Evolutionary conservation across 2,113 vertebrate genomes (phyloP), one percentile per base, ranked within the genome.

Genomic region (Drymodes brunneopygia): DNA sequence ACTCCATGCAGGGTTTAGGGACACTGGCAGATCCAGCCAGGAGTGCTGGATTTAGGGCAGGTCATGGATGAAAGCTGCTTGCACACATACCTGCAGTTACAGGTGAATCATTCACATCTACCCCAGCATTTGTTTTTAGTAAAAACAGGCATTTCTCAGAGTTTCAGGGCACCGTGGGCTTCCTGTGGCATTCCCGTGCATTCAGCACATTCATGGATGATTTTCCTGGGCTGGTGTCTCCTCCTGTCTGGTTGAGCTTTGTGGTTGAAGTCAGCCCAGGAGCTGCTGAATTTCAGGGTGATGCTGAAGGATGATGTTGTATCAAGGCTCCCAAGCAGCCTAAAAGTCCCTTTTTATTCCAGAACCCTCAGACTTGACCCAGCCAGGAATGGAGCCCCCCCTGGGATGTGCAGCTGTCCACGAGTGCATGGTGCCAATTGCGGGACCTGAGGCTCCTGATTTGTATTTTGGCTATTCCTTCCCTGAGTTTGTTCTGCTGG

Each of bases 351-450:
- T 58, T 87, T 80, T 53, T 7, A 20, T n/a, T 58, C 40, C 54
- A 74, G 23, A 75, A 5, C 27, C 23, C 20, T 61, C 40, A 58
- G 0, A 19, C 33, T 38, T 1, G 6, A 20, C 35, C 23, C 33
- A 27, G 25, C 3, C 24, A 44, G 72, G 69, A 53, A 7, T 2
- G 2, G 54, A 35, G 36, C 5, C 19, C 24, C 19, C 69, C 33
- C 1, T 54, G 61, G 48, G 31, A 45, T 0, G 8, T 27, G 54
- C 61, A 38, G 62, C 56, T 12, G 11, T 36, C 42, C 45, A 1
- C 0, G 7, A 22, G 58, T 3, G 4, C 23, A 18, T 1, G 1
- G 50, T 5, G 12, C 58, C 42, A 54, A 0, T 1, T 36, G 47
- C 3, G 7, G 33, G 12, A 70, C 23, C 42, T 44, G 58, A 11